Conservation (phyloP, 35 echinoderm and acorn worm genomes). For the Acanthaster planci region DNA sequence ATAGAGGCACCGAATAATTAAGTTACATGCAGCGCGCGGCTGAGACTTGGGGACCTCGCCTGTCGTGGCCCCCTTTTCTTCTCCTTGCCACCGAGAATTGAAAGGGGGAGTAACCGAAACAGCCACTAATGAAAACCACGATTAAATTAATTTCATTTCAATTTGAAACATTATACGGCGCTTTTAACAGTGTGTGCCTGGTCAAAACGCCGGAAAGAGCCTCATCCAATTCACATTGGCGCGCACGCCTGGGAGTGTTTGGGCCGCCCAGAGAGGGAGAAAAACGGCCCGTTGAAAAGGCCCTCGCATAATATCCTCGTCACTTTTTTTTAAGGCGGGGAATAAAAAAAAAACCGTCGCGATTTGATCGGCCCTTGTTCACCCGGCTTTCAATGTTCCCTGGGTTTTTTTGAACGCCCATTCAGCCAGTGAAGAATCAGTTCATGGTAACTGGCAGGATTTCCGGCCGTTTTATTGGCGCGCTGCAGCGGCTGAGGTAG, state of each 20-base stretch:
- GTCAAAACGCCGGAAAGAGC: slow-evolving; percentile 31
- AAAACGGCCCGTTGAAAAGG: no score
- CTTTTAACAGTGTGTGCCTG: slow-evolving; percentile 30
- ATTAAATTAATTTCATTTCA: slow-evolving; percentile 73
- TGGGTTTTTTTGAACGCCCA: slow-evolving; percentile 1
- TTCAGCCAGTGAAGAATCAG: background rate
- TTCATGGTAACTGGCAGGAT: slow-evolving; percentile 23
- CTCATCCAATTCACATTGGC: slow-evolving; percentile 36
- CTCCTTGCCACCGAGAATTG: background rate
- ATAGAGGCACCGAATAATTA: background rate
- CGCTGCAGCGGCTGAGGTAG: background rate
- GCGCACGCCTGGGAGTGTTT: background rate
- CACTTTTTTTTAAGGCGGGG: no score
- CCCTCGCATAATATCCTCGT: no score
- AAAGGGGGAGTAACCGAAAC: slow-evolving; percentile 34
- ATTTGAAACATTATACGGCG: slow-evolving; percentile 42
- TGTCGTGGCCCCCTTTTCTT: no score
- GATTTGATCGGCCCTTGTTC: slow-evolving; percentile 15
- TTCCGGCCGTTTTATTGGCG: background rate
- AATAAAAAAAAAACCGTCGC: background rate
- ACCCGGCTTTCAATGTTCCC: background rate
- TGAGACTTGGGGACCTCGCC: background rate
- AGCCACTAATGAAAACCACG: slow-evolving; percentile 60
- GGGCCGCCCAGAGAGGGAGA: no score
- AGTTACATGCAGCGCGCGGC: background rate